Base-by-base conservation (phyloP, 2,888 invertebrate species). In the Netelia fuscicornis region DNA sequence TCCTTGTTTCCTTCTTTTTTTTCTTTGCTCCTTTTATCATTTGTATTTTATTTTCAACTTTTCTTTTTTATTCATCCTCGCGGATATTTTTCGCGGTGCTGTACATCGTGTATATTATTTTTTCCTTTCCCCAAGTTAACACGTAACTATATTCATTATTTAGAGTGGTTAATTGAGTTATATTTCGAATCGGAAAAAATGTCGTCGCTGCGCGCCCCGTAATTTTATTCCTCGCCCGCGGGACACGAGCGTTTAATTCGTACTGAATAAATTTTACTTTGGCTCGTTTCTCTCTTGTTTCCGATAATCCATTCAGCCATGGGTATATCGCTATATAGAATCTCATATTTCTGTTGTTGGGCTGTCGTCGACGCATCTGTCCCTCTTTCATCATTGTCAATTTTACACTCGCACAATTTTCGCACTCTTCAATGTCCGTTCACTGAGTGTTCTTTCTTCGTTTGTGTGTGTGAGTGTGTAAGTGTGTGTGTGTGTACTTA, bases 191-290 rank as follows among this genome's bases (percentile, higher is more conserved):
- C 54, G 52, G 56, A 83, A 78, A 62, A 83, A 72, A 60, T 64
- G 48, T 65, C 48, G 71, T 67, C 30, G 75, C 64, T 62, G 80
- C 60, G 23, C 6, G 52, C 17, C n/a, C 48, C n/a, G 42, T 23
- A 56, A 44, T 37, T 74, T 58, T 56, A 60, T 71, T 65, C n/a
- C 64, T 75, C 42, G 13, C 67, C 30, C 54, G 52, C 42, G 44
- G 68, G 56, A 72, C 71, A 70, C 56, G 42, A 52, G 58, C 58
- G 67, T 62, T 68, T 77, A 68, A 79, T 70, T 72, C 80, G 44
- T 79, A 81, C 60, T 5, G 54, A 70, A 78, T 86, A 79, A 71
- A 84, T 83, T 81, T 81, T 64, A 67, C 54, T 85, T 79, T 78
- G 67, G 71, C 85, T 74, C 76, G 30, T 60, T 56, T 23, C 30